Conservation (phyloP, 2,113 vertebrate genomes). For the Phoxinus phoxinus region DNA sequence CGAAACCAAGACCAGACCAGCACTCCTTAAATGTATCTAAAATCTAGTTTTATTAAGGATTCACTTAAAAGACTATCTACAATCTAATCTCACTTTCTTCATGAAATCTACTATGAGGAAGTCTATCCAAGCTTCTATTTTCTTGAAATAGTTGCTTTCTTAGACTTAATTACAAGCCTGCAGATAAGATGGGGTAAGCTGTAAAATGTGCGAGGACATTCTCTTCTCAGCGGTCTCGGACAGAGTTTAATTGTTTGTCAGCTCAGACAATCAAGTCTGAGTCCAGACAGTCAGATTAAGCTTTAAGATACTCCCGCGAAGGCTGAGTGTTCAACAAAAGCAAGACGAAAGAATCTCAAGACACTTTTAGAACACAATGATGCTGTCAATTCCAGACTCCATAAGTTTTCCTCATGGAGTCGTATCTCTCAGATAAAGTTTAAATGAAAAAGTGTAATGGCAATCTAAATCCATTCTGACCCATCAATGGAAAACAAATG, state of each 20-base stretch:
- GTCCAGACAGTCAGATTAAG: constrained; percentile 30
- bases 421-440: background rate
- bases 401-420: background rate
- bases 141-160: constrained; percentile 1
- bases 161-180: background rate
- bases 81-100: background rate
- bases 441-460: constrained; percentile 24
- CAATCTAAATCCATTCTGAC: background rate
- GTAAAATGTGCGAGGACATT: constrained; percentile 4
- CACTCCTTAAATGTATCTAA: too few relatives aligned
- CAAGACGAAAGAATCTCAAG: constrained; percentile 27
- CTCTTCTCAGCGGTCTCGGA: constrained; percentile 8
- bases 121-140: background rate
- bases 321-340: constrained; percentile 22
- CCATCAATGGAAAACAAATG: constrained; percentile 19
- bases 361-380: constrained; percentile 44
- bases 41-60: background rate
- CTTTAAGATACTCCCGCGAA: constrained; percentile 31
- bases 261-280: constrained; percentile 31
- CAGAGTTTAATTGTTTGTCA: constrained; percentile 40
- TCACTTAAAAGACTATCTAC: background rate
- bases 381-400: constrained; percentile 26
- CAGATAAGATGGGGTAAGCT: constrained; percentile 2
- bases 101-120: background rate
- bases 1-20: too few relatives aligned